These are phyloP conservation scores for Xenentodon cancila DNA, from an alignment of 2,797 vertebrate species.

Conservation along the genomic window DNA sequence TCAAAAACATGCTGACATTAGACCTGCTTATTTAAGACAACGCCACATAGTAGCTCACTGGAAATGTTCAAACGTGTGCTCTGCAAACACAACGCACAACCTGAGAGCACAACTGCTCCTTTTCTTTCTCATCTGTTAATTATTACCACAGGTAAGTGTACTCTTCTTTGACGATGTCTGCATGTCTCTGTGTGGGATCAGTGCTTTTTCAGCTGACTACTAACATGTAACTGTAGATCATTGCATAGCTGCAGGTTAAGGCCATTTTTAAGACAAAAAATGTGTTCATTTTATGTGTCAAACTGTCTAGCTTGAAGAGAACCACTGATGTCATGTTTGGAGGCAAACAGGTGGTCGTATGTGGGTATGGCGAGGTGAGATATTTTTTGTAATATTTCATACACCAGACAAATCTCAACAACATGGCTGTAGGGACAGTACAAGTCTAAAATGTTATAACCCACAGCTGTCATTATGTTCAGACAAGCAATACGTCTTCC, in stretches of 20 bases:
- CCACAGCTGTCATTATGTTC: background rate
- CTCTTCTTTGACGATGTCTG: constrained; percentile 25
- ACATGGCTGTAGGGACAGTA: too few relatives aligned
- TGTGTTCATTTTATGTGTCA: constrained; percentile 34
- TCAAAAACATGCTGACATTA: too few relatives aligned
- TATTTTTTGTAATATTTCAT: constrained; percentile 7
- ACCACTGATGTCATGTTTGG: constrained; percentile 98
- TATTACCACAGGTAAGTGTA: constrained; percentile 16
- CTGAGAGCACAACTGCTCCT: constrained; percentile 10
- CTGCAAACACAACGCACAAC: background rate
- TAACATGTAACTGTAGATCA: background rate
- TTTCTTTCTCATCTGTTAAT: constrained; percentile 37
- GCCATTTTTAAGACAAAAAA: constrained; percentile 7
- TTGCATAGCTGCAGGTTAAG: background rate
- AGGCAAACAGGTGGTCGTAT: constrained; percentile 95
- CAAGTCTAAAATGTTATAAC: too few relatives aligned
- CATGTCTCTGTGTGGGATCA: constrained; percentile 1
- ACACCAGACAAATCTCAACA: too few relatives aligned
- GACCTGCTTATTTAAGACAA: background rate
- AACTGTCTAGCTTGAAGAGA: constrained; percentile 88
- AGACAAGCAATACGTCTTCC: background rate
- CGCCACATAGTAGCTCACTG: background rate
- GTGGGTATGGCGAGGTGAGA: constrained; percentile 96
- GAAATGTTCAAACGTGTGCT: too few relatives aligned
- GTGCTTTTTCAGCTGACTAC: constrained; percentile 6